Evolutionary conservation across 1,140 invertebrate genomes (phyloP), one percentile per base, ranked within the genome.

Genomic region (Drosophila nannoptera): DNA sequence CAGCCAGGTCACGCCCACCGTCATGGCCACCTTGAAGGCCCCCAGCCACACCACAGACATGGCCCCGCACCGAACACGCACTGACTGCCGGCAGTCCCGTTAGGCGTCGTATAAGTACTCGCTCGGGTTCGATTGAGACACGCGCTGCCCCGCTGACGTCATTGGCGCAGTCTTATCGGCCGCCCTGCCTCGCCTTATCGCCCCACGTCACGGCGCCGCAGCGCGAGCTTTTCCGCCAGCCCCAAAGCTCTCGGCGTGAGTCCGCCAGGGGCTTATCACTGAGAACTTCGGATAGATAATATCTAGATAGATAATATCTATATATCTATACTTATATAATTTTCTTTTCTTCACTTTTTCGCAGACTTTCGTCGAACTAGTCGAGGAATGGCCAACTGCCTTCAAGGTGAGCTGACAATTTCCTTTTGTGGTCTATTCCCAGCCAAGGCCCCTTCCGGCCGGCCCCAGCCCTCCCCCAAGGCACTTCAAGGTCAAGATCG

Each of bases 41-140:
- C 90, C 90, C 90, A 92, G 91, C 91, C 91, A 92, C 49, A 92
- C 52, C 35, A 91, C 69, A 69, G 91, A 91, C 92, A 92, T 92
- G 69, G n/a, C 56, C 14, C 12, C 49, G 33, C 9, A n/a, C 8
- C 14, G 33, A 33, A 5, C 9, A 9, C 2, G 12, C 7, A 69
- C 67, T 69, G 67, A 65, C 46, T 6, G 40, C 38, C 16, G 40
- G 32, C 32, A 7, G 6, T 38, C 38, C 33, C 2, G 32, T 14
- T 38, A 32, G 7, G 7, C 16, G 7, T 16, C 8, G 38, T 65
- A 32, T 69, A 16, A 8, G 12, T 45, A 12, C 2, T 33, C 40
- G 16, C 36, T 8, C n/a, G 12, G 16, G 14, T 40, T 43, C 36
- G 11, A 69, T 53, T 31, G 32, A 45, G 59, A 40, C 42, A 46